Evolutionary conservation across 2,888 invertebrate genomes (phyloP).

Genomic region (Phortica magna): DNA sequence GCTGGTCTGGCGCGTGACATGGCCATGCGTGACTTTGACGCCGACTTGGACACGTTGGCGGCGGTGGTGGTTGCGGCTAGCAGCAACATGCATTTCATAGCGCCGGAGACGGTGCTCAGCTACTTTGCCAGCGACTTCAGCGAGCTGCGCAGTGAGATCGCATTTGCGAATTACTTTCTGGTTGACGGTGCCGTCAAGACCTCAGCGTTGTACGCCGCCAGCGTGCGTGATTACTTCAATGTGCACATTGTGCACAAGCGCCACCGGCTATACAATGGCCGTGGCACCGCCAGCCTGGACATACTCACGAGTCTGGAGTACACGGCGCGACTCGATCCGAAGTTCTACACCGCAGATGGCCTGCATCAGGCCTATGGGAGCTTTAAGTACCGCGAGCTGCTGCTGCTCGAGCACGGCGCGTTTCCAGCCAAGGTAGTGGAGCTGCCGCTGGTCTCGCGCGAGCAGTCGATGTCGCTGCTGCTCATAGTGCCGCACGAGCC

Average conservation of each 20-base stretch:
- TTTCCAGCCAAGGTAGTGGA: constrained; percentile 12
- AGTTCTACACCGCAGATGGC: not conserved
- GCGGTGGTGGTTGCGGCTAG: too few species aligned
- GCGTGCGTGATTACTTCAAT: constrained; percentile 33
- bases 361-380: not conserved
- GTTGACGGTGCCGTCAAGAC: constrained; percentile 9
- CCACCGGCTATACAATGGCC: not conserved
- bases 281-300: not conserved
- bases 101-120: not conserved
- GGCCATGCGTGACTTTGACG: constrained; percentile 1
- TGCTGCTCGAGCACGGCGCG: not conserved
- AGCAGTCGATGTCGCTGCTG: not conserved
- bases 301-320: not conserved
- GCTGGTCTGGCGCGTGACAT: constrained; percentile 25
- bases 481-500: not conserved
- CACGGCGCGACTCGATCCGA: not conserved
- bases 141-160: constrained; percentile 18
- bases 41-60: not conserved
- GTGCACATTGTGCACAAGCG: not conserved
- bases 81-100: not conserved
- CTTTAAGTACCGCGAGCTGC: not conserved
- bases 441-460: not conserved
- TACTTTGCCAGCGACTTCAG: constrained; percentile 34
- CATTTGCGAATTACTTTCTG: constrained; percentile 19
- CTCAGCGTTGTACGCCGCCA: not conserved